Conservation (phyloP, 2,113 vertebrate species). For the Sclerurus mexicanus region DNA sequence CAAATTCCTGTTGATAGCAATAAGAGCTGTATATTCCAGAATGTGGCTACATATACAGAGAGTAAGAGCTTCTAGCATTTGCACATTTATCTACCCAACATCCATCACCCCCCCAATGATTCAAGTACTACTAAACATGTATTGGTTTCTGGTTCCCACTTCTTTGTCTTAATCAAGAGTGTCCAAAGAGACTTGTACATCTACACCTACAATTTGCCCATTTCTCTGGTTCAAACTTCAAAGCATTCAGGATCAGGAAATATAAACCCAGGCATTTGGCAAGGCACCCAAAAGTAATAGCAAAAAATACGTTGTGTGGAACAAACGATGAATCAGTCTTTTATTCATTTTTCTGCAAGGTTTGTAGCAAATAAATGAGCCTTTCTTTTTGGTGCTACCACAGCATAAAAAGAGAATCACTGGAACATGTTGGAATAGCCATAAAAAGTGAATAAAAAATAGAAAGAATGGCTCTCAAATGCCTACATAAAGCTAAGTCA, state of each 20-base stretch:
- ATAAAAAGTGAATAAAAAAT: slow-evolving; percentile 64
- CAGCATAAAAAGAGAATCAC: slow-evolving; percentile 60
- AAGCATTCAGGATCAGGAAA: slow-evolving; percentile 33
- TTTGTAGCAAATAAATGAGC: slow-evolving; percentile 58
- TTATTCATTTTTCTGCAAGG: slow-evolving; percentile 60
- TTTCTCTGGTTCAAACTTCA: slow-evolving; percentile 50
- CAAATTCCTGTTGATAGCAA: not conserved
- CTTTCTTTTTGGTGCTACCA: slow-evolving; percentile 63
- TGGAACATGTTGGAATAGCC: slow-evolving; percentile 60
- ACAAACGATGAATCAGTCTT: slow-evolving; percentile 61
- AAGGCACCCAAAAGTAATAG: slow-evolving; percentile 25
- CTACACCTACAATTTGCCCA: not conserved
- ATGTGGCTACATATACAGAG: not conserved
- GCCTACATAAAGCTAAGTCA: slow-evolving; percentile 57
- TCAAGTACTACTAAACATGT: not conserved
- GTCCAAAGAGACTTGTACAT: not conserved
- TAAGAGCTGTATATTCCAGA: not conserved
- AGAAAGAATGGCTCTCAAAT: slow-evolving; percentile 50
- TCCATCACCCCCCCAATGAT: not conserved
- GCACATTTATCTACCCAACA: not conserved
- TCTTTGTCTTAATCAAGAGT: not conserved
- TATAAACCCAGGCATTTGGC: not conserved
- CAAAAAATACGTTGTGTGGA: slow-evolving; percentile 26
- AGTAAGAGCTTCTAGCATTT: not conserved
- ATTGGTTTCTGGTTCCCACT: not conserved